Percentiles rank a stretch among this genome's conserved stretches.
Conservation (phyloP, 2,113 vertebrate species). For the Odontophorus gujanensis region DNA sequence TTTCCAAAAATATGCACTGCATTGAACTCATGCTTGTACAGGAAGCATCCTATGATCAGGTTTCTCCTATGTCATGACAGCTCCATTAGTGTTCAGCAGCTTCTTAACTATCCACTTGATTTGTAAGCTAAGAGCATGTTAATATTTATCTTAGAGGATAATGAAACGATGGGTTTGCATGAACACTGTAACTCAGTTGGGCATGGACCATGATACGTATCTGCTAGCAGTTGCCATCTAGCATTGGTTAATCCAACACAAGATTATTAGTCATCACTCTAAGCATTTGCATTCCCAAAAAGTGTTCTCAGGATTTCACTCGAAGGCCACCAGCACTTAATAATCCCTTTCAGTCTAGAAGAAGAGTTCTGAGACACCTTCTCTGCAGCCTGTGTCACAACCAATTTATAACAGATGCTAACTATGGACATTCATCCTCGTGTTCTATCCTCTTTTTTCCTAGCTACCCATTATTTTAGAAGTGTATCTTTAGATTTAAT, state of each 20-base stretch:
- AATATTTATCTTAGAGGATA: neutral
- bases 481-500: neutral
- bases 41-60: neutral
- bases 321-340: neutral
- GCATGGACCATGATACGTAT: neutral
- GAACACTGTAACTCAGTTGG: neutral
- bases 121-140: neutral
- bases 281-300: neutral
- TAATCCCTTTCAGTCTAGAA: neutral
- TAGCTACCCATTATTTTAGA: neutral
- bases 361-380: neutral
- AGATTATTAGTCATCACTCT: neutral
- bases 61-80: rapidly evolving
- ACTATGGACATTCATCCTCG: rapidly evolving
- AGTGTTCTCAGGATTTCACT: neutral
- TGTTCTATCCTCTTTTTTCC: neutral
- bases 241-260: neutral
- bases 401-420: neutral
- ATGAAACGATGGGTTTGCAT: neutral
- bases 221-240: neutral
- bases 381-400: neutral
- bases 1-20: neutral
- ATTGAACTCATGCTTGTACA: neutral
- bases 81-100: neutral
- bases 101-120: neutral